A percentile compares a stretch with the other conserved stretches of the same genome.
phyloP scores from a whole-genome alignment of 2,888 invertebrate genomes.

The Ormia ochracea region DNA sequence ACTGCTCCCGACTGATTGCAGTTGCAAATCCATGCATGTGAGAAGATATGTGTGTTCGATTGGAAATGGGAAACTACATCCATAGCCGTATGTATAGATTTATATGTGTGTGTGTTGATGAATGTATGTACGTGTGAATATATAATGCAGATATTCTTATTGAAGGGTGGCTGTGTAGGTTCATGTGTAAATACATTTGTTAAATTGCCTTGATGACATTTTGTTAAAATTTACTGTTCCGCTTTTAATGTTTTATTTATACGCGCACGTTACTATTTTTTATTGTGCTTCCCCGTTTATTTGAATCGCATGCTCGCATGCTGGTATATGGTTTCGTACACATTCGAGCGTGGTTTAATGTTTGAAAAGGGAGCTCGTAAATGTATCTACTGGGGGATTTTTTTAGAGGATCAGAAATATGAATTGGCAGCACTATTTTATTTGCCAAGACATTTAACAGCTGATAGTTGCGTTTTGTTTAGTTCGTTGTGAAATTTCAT shows the following conservation, averaged over 20 bases:
- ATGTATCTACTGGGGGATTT: no score
- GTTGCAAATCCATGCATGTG: not conserved
- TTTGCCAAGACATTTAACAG: no score
- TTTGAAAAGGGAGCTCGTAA: not conserved
- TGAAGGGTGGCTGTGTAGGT: slow-evolving; percentile 35
- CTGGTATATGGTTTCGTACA: not conserved
- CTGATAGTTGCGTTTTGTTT: no score
- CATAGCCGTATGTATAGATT: no score
- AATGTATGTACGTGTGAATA: not conserved
- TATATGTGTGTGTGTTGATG: not conserved
- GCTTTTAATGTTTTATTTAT: slow-evolving; percentile 62
- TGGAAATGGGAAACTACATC: not conserved
- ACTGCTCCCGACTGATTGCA: slow-evolving; percentile 37
- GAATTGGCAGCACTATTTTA: no score
- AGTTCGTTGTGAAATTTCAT: no score
- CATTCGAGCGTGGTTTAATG: not conserved
- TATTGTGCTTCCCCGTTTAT: slow-evolving; percentile 13
- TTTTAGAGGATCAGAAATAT: no score
- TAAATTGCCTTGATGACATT: slow-evolving; percentile 62
- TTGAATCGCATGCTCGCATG: not conserved
- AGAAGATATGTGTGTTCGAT: no score
- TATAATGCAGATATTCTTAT: slow-evolving; percentile 6
- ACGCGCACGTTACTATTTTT: slow-evolving; percentile 50
- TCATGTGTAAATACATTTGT: slow-evolving; percentile 60
- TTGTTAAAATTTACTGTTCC: slow-evolving; percentile 60